phyloP scores from a whole-genome alignment of 2,797 vertebrate species.

The Phalanger gymnotis region DNA sequence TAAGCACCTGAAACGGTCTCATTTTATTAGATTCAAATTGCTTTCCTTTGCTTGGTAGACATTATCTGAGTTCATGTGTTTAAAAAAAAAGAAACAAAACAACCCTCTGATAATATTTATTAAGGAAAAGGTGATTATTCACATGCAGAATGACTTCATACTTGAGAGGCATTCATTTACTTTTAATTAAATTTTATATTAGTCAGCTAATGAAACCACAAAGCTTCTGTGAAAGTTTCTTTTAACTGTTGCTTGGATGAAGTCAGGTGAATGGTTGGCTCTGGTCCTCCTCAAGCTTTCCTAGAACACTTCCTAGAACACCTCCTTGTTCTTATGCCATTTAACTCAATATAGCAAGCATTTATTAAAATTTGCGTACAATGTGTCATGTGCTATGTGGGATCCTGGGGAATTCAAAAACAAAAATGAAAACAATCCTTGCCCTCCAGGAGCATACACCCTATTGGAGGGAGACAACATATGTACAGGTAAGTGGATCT shows the following conservation, averaged over 20 bases:
- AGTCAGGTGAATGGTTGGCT: slow-evolving; percentile 51
- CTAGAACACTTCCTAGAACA: not conserved
- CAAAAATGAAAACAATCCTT: not conserved
- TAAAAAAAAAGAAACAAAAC: slow-evolving; percentile 12
- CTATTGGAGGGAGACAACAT: not conserved
- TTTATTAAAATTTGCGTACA: not conserved
- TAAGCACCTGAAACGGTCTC: not conserved
- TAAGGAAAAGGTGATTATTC: slow-evolving; percentile 39
- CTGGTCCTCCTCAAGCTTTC: not conserved
- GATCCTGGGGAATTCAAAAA: not conserved
- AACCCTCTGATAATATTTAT: slow-evolving; percentile 30
- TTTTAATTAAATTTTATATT: slow-evolving; percentile 70
- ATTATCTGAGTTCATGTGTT: slow-evolving; percentile 35
- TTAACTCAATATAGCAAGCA: not conserved
- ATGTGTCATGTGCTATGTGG: not conserved
- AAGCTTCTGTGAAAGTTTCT: slow-evolving; percentile 55
- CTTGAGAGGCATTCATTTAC: slow-evolving; percentile 9
- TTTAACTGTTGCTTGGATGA: slow-evolving; percentile 62
- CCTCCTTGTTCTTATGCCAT: no score
- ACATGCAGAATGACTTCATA: slow-evolving; percentile 38
- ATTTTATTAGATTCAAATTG: slow-evolving; percentile 57
- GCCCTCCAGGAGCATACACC: not conserved
- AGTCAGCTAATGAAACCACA: slow-evolving; percentile 56
- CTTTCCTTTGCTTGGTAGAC: slow-evolving; percentile 17
- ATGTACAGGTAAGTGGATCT: not conserved